These are phyloP conservation scores for Antheraea mylitta DNA, from an alignment of 1,140 invertebrate genomes.

Conservation along the genomic window DNA sequence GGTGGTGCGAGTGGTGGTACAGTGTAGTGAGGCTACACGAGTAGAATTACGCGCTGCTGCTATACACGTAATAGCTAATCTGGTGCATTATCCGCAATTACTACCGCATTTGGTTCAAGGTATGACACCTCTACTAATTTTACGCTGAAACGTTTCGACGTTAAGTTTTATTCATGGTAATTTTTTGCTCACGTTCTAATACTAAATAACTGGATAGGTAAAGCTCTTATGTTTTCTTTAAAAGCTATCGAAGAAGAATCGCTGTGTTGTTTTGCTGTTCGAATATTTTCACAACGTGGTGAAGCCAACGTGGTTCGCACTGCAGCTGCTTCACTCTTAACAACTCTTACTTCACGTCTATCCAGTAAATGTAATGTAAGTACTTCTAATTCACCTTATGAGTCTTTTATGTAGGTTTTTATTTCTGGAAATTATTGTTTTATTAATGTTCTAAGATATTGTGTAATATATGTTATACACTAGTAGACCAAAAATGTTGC, in stretches of 20 bases:
- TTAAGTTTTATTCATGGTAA: too few species aligned
- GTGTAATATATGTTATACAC: too few species aligned
- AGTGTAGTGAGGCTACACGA: slow-evolving; percentile 25
- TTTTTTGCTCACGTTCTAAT: background rate
- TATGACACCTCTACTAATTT: slow-evolving; percentile 12
- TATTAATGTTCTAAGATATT: too few species aligned
- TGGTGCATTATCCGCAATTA: slow-evolving; percentile 49
- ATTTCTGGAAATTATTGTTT: background rate
- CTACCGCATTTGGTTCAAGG: slow-evolving; percentile 56
- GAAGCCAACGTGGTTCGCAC: slow-evolving; percentile 61
- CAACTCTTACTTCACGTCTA: slow-evolving; percentile 38
- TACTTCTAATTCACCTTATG: slow-evolving; percentile 47
- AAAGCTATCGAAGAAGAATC: slow-evolving; percentile 52
- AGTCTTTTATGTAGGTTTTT: slow-evolving; percentile 52
- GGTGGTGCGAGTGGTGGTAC: slow-evolving; percentile 29
- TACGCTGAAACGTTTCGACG: too few species aligned
- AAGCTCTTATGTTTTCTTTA: slow-evolving; percentile 2
- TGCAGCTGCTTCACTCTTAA: slow-evolving; percentile 44
- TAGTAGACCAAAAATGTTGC: too few species aligned
- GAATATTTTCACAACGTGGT: slow-evolving; percentile 34
- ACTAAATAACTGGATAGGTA: background rate
- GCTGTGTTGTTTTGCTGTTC: slow-evolving; percentile 39
- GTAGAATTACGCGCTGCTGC: slow-evolving; percentile 50
- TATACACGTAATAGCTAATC: slow-evolving; percentile 39
- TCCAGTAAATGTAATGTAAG: slow-evolving; percentile 52